Conservation (phyloP, 2,888 invertebrate species). For the Dasysyrphus tricinctus region DNA sequence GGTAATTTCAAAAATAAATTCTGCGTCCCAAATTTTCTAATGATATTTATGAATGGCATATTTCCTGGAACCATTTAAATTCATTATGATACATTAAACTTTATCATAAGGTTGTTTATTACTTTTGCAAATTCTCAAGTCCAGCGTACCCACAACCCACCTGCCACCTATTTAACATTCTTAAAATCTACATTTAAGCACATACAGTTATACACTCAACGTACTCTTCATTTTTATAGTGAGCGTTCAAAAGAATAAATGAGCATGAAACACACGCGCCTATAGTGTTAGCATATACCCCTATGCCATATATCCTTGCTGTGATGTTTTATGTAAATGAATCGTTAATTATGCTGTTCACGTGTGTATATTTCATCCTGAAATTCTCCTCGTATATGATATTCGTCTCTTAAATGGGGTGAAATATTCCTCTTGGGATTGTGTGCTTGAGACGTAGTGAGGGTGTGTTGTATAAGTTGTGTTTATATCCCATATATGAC, state of each 20-base stretch:
- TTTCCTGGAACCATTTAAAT: too few species aligned
- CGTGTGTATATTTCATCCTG: slow-evolving; percentile 65
- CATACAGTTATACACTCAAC: not conserved
- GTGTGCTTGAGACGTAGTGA: not conserved
- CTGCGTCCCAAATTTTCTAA: too few species aligned
- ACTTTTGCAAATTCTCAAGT: too few species aligned
- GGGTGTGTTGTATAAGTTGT: not conserved
- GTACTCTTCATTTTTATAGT: slow-evolving; percentile 7
- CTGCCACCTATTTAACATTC: not conserved
- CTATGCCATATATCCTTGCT: slow-evolving; percentile 54
- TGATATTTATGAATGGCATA: too few species aligned
- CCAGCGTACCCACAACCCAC: too few species aligned
- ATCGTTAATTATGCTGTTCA: slow-evolving; percentile 70
- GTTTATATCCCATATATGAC: not conserved
- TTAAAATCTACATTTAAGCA: not conserved
- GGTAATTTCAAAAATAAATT: too few species aligned
- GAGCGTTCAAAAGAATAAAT: slow-evolving; percentile 2
- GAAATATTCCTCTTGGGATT: not conserved
- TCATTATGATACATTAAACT: too few species aligned
- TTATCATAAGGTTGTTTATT: too few species aligned
- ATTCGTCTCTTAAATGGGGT: slow-evolving; percentile 22
- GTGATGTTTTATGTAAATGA: slow-evolving; percentile 68
- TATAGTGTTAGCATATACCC: slow-evolving; percentile 29
- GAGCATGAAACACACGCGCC: slow-evolving; percentile 29
- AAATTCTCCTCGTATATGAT: slow-evolving; percentile 20